These are phyloP conservation scores for Trachythela sp. DNA, from an alignment of 64 coral and sea anemone species.

Conservation along the genomic window DNA sequence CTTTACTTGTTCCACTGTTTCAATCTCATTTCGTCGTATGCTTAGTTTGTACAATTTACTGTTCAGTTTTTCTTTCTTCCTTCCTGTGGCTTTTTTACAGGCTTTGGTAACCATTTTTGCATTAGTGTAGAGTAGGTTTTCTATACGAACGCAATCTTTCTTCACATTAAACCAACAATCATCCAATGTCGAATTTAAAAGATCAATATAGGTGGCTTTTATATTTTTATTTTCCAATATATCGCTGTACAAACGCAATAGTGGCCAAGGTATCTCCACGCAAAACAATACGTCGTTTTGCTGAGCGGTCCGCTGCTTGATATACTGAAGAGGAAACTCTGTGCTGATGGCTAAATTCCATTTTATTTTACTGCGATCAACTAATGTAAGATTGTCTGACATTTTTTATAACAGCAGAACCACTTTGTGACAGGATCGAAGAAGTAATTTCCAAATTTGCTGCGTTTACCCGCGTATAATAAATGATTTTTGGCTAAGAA, in stretches of 20 bases:
- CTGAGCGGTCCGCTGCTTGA: slow-evolving; percentile 32
- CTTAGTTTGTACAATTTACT: slow-evolving; percentile 33
- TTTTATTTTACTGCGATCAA: slow-evolving; percentile 28
- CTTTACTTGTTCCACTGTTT: neutral
- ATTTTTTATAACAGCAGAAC: neutral
- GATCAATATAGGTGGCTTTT: slow-evolving; percentile 35
- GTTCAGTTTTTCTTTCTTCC: slow-evolving; percentile 30
- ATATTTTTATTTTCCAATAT: slow-evolving; percentile 14
- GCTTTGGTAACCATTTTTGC: slow-evolving; percentile 11
- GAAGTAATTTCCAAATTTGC: neutral
- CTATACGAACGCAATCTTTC: slow-evolving; percentile 34
- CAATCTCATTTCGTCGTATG: neutral
- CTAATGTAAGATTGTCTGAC: slow-evolving; percentile 29
- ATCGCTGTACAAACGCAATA: slow-evolving; percentile 34
- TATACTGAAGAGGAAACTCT: slow-evolving; percentile 43
- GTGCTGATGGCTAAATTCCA: slow-evolving; percentile 20
- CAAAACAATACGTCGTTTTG: slow-evolving; percentile 51
- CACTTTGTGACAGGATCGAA: neutral
- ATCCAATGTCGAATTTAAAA: slow-evolving; percentile 43
- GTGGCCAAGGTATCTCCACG: slow-evolving; percentile 41
- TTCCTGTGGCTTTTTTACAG: slow-evolving; percentile 41
- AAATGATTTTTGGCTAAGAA: neutral
- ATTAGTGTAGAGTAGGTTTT: slow-evolving; percentile 26
- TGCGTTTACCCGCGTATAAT: neutral
- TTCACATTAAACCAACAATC: slow-evolving; percentile 35